phyloP scores from a whole-genome alignment of 1,140 invertebrate genomes.

The Anastrepha obliqua region DNA sequence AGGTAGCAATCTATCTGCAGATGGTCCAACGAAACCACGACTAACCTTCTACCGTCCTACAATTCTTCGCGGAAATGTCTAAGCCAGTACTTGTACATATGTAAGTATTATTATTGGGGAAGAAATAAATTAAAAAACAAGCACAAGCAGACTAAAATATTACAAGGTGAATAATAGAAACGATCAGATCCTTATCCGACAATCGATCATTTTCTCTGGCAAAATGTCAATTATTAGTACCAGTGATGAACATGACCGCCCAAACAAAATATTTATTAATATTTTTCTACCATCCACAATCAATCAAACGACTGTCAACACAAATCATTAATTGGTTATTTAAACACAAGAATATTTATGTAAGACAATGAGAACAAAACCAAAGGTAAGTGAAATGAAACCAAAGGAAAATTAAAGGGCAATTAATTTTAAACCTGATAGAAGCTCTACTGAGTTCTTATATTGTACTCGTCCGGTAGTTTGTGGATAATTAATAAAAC shows the following conservation, averaged over 20 bases:
- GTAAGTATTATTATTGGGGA: no score
- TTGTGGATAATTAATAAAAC: slow-evolving; percentile 12
- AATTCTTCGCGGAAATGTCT: no score
- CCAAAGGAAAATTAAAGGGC: neutral
- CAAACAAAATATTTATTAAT: slow-evolving; percentile 36
- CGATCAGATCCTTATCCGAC: neutral
- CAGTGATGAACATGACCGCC: slow-evolving; percentile 21
- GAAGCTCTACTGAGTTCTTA: neutral
- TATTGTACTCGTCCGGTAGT: neutral
- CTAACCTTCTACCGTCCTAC: no score
- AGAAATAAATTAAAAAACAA: no score
- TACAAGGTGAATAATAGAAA: neutral
- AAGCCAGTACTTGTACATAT: no score
- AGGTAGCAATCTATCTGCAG: no score
- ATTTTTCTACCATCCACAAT: neutral
- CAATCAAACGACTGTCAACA: slow-evolving; percentile 39
- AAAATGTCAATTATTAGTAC: slow-evolving; percentile 24
- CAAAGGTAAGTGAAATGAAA: neutral
- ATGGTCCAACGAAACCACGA: no score
- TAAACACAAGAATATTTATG: neutral
- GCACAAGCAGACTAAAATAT: no score
- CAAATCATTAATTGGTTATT: slow-evolving; percentile 50
- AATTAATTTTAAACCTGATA: slow-evolving; percentile 2
- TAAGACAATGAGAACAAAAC: neutral
- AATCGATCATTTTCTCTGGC: neutral